These are phyloP conservation scores for Diphyllodes magnificus DNA, from an alignment of 2,113 vertebrate species.

Conservation along the genomic window DNA sequence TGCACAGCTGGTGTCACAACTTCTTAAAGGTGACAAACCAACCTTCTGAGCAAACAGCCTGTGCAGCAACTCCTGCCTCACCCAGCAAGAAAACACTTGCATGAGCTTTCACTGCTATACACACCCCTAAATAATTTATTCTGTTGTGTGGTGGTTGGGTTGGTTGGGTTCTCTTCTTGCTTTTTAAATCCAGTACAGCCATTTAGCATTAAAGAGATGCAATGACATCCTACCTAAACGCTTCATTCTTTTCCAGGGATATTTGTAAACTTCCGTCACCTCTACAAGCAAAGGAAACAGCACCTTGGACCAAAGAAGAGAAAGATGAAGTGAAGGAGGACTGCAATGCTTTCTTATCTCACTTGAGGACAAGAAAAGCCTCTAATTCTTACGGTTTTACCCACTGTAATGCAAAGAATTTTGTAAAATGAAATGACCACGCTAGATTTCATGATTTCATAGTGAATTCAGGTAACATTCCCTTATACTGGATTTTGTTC, in stretches of 20 bases:
- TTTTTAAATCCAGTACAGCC: background rate
- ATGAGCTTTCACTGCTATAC: background rate
- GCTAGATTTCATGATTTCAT: slow-evolving; percentile 37
- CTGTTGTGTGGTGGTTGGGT: background rate
- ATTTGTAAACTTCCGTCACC: slow-evolving; percentile 86
- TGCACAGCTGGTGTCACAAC: background rate
- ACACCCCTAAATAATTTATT: background rate
- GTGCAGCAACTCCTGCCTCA: background rate
- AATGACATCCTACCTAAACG: background rate
- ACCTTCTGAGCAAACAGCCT: background rate
- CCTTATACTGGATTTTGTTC: slow-evolving; percentile 14
- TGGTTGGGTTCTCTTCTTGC: background rate
- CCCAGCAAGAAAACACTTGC: background rate
- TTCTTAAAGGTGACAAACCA: background rate
- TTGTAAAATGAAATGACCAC: slow-evolving; percentile 56
- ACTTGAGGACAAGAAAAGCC: slow-evolving; percentile 34
- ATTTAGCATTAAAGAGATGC: background rate
- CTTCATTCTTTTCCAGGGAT: slow-evolving; percentile 70
- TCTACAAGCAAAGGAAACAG: slow-evolving; percentile 88
- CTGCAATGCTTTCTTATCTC: slow-evolving; percentile 23
- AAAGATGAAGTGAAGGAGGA: slow-evolving; percentile 79
- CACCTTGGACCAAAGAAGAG: slow-evolving; percentile 87
- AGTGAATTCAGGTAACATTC: slow-evolving; percentile 48
- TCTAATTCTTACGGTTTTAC: slow-evolving; percentile 64
- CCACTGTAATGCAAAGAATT: slow-evolving; percentile 61